Percentiles rank a stretch among this genome's conserved stretches.
Conservation (phyloP, 2,888 invertebrate genomes). For the Lacanobia wlatinum region DNA sequence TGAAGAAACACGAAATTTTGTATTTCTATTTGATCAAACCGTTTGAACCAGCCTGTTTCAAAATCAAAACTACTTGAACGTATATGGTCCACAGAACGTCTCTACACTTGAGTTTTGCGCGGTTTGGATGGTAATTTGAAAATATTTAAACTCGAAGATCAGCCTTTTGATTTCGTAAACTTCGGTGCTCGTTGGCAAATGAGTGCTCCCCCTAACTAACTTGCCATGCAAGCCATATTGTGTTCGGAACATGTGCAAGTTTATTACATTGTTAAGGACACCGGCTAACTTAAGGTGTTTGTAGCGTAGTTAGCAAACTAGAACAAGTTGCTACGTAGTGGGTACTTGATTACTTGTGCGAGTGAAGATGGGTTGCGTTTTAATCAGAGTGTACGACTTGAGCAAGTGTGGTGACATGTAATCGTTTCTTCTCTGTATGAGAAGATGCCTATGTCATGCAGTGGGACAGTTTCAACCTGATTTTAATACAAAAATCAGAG, state of each 20-base stretch:
- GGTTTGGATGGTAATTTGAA: too few species aligned
- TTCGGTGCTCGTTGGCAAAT: not conserved
- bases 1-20: too few species aligned
- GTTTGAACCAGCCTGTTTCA: too few species aligned
- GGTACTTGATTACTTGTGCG: conserved; percentile 43
- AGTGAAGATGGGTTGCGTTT: conserved; percentile 28
- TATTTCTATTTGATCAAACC: too few species aligned
- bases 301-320: conserved; percentile 57
- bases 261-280: conserved; percentile 53
- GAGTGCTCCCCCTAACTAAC: conserved; percentile 1
- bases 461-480: too few species aligned
- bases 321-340: conserved; percentile 36
- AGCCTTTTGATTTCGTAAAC: not conserved
- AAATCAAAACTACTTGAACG: too few species aligned
- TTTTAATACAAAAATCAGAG: too few species aligned
- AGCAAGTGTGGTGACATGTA: not conserved
- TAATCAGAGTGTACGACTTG: conserved; percentile 1
- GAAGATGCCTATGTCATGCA: too few species aligned
- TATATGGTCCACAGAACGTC: too few species aligned
- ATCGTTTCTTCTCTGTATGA: not conserved
- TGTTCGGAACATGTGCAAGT: conserved; percentile 44
- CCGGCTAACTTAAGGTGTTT: conserved; percentile 61
- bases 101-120: too few species aligned
- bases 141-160: not conserved
- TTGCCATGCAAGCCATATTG: conserved; percentile 33